A percentile compares a stretch with the other conserved stretches of the same genome.
Conservation (phyloP, 2,888 invertebrate genomes). For the Cecidostiba fungosa region DNA sequence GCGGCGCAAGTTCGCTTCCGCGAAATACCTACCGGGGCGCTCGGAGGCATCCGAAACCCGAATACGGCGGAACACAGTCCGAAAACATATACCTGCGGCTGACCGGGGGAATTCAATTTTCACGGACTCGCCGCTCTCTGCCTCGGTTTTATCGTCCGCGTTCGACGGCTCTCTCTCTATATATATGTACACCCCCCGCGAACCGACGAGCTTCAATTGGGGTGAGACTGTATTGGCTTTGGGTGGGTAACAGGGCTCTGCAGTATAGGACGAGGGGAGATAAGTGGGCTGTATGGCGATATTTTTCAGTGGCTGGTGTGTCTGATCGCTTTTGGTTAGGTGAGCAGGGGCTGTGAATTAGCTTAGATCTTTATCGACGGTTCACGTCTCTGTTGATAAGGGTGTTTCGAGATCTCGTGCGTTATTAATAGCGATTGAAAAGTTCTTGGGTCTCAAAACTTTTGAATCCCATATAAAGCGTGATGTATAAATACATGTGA, state of each 20-base stretch:
- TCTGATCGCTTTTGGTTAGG: neutral
- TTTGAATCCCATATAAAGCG: no score
- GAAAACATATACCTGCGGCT: conserved; percentile 29
- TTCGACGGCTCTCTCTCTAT: neutral
- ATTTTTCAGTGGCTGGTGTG: neutral
- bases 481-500: no score
- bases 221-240: conserved; percentile 10
- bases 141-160: conserved; percentile 39
- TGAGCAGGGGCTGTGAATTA: neutral
- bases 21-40: neutral
- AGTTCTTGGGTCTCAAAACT: no score
- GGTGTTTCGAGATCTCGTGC: no score
- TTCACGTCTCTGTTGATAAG: neutral
- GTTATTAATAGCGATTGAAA: no score
- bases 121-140: conserved; percentile 45
- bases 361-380: neutral
- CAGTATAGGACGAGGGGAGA: neutral
- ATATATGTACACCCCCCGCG: neutral
- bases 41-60: conserved; percentile 11
- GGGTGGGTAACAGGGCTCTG: neutral
- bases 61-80: conserved; percentile 5
- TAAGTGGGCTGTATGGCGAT: neutral
- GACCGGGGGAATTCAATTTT: conserved; percentile 62
- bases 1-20: neutral
- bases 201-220: neutral